These are phyloP conservation scores for Limnothrissa miodon DNA, from an alignment of 2,113 vertebrate species.

Conservation along the genomic window DNA sequence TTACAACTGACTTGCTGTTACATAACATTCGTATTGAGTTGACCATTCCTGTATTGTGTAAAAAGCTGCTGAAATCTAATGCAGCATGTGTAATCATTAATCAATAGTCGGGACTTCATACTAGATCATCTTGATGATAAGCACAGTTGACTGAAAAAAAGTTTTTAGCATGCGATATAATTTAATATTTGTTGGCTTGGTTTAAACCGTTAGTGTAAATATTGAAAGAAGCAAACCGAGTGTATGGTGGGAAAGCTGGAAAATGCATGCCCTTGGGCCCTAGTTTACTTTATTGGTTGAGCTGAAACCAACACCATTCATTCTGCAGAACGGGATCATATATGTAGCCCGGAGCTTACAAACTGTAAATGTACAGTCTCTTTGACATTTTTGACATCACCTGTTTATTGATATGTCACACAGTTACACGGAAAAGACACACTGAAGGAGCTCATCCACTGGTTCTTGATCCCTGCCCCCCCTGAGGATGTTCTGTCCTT, in stretches of 20 bases:
- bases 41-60: background rate
- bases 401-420: conserved; percentile 15
- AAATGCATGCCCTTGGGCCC: background rate
- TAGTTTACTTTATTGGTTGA: background rate
- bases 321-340: background rate
- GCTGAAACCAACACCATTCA: background rate
- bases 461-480: background rate
- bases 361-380: background rate
- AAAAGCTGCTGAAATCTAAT: background rate
- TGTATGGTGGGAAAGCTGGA: background rate
- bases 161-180: background rate
- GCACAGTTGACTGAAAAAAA: background rate
- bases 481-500: background rate
- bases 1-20: background rate
- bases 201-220: background rate
- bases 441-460: background rate
- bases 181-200: background rate
- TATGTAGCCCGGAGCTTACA: background rate
- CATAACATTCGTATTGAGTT: background rate
- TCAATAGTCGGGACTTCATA: background rate
- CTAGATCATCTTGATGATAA: background rate
- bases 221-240: background rate
- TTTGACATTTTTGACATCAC: background rate
- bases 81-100: background rate
- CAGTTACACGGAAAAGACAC: conserved; percentile 3